A percentile compares a stretch with the other conserved stretches of the same genome.
These are phyloP conservation scores for Cydia pomonella DNA, from an alignment of 1,140 invertebrate genomes.

Conservation along the genomic window DNA sequence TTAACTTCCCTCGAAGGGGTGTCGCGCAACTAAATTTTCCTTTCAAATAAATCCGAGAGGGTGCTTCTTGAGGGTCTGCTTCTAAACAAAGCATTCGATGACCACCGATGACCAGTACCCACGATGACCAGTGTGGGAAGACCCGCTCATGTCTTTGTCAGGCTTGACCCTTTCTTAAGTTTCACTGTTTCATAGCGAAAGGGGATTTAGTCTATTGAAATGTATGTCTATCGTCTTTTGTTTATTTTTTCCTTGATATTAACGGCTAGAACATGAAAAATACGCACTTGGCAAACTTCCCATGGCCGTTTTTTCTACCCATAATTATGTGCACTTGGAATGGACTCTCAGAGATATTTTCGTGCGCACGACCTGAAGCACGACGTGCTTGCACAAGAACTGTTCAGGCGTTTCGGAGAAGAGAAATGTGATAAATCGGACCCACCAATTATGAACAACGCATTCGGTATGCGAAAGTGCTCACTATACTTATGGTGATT, in stretches of 20 bases:
- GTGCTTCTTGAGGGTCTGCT: constrained; percentile 68
- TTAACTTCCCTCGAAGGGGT: constrained; percentile 62
- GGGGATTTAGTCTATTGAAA: constrained; percentile 58
- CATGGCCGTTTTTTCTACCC: constrained; percentile 76
- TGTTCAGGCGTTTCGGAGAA: constrained; percentile 76
- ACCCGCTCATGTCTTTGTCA: constrained; percentile 50
- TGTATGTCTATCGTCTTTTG: constrained; percentile 51
- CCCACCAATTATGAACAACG: constrained; percentile 79
- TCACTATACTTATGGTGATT: constrained; percentile 77
- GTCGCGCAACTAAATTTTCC: constrained; percentile 59
- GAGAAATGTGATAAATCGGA: constrained; percentile 79
- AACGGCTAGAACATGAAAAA: constrained; percentile 73
- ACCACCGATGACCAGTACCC: constrained; percentile 72
- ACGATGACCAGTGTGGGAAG: constrained; percentile 65
- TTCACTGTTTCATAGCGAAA: constrained; percentile 56
- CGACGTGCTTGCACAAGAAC: constrained; percentile 72
- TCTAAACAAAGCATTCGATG: constrained; percentile 69
- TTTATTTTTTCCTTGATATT: constrained; percentile 66
- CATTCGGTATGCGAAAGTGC: constrained; percentile 77
- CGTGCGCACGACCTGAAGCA: constrained; percentile 74
- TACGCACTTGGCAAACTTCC: constrained; percentile 62
- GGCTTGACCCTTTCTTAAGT: constrained; percentile 66
- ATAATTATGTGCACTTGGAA: constrained; percentile 76
- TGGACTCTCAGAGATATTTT: constrained; percentile 75
- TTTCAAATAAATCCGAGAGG: constrained; percentile 62